These are phyloP conservation scores for Gouania willdenowi DNA, from an alignment of 2,797 vertebrate species.

Conservation along the genomic window DNA sequence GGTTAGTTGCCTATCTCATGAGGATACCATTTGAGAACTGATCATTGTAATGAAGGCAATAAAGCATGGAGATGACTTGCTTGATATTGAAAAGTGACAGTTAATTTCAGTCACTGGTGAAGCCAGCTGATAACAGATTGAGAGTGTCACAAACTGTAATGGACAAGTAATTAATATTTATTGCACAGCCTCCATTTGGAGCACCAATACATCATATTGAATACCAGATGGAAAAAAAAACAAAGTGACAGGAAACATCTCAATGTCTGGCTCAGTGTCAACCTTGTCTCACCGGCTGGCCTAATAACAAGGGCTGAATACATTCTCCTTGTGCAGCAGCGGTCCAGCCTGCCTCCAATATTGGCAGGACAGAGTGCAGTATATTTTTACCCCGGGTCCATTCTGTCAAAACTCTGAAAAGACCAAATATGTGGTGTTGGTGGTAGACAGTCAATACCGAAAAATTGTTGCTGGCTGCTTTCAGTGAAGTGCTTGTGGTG, in stretches of 20 bases:
- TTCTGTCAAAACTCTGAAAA: conserved; percentile 58
- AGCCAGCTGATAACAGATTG: conserved; percentile 67
- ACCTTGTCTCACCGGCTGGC: conserved; percentile 32
- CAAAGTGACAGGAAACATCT: conserved; percentile 52
- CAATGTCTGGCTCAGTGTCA: conserved; percentile 47
- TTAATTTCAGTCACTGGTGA: conserved; percentile 62
- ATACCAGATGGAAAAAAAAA: conserved; percentile 28
- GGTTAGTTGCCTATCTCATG: conserved; percentile 26
- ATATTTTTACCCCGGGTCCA: conserved; percentile 50
- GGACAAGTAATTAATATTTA: conserved; percentile 71
- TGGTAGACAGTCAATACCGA: conserved; percentile 50
- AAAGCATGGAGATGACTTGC: conserved; percentile 54
- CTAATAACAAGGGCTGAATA: conserved; percentile 44
- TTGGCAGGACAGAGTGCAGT: conserved; percentile 39
- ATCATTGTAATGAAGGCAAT: conserved; percentile 50
- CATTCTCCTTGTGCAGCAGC: conserved; percentile 28
- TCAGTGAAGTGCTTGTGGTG: conserved; percentile 41
- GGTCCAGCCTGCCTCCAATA: conserved; percentile 37
- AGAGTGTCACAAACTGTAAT: conserved; percentile 64
- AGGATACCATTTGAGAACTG: conserved; percentile 38
- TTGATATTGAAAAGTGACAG: conserved; percentile 65
- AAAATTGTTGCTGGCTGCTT: conserved; percentile 54
- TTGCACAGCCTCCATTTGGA: conserved; percentile 44
- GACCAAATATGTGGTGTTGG: conserved; percentile 52
- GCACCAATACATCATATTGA: conserved; percentile 51